Base-by-base conservation (phyloP, 2,113 vertebrate genomes). In the Nannobrachium achirus region DNA sequence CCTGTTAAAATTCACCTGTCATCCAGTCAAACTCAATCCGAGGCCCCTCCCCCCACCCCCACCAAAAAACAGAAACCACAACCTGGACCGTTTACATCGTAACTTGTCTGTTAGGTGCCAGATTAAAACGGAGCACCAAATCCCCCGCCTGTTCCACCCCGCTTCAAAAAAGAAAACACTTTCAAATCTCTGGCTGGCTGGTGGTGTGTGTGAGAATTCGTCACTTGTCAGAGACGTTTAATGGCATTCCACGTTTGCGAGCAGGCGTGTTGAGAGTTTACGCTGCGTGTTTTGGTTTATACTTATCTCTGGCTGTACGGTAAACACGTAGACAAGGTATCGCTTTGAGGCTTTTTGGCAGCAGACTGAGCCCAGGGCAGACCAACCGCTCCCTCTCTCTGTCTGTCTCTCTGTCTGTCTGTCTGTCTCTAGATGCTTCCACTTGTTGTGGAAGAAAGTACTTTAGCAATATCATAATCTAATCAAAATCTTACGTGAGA, bases 231-330 rank as follows among this genome's bases (percentile, higher is more conserved):
- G 6, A 70, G 41, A 73, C 71, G 40, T 63, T 8, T 10, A 64
- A 39, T 49, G 51, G 62, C 55, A 79, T 78, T 81, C 59, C 56
- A 65, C 11, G 14, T 33, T 33, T 33, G 6, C 73, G 64, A 69
- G 61, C 15, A 52, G 63, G 67, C 63, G 56, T 9, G 53, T 13
- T 70, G 59, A 69, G 18, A 41, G 33, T 74, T 62, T 61, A 49
- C 16, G 48, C 48, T 41, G 42, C 40, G 15, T 86, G 74, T 84
- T 88, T 83, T 79, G 74, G 78, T 66, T 86, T 78, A 63, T 49
- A 48, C 81, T 81, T 83, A 82, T 89, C 80, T 75, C 25, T n/a
- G n/a, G 19, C 66, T 75, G 63, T 82, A 80, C 71, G 59, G 65
- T 87, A 74, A 87, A 88, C 79, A 90, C 57, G 53, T 65, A 72